A percentile compares a stretch with the other conserved stretches of the same genome.
Evolutionary conservation across 2,888 invertebrate species (phyloP).

Genomic region (Pediacus dermestoides): DNA sequence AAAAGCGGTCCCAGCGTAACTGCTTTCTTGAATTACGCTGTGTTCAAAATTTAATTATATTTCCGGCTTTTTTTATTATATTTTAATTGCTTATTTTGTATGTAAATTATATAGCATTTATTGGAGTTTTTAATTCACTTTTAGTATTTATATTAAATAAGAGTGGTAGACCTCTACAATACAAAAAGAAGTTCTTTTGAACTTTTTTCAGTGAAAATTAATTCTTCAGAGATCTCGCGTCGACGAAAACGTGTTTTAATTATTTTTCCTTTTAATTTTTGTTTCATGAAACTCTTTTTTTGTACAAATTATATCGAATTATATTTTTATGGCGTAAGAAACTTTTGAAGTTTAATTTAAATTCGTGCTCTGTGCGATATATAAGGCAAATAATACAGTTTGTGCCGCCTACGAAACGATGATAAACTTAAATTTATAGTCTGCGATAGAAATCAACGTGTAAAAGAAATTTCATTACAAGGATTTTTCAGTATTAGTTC

Average conservation of each 20-base stretch:
- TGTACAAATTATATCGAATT: no score
- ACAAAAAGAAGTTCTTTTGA: neutral
- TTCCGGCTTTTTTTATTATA: neutral
- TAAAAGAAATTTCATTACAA: slow-evolving; percentile 27
- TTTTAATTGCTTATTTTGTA: slow-evolving; percentile 1
- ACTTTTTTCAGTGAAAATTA: neutral
- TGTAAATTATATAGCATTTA: neutral
- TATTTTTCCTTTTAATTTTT: no score
- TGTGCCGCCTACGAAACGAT: no score
- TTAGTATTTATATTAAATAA: neutral
- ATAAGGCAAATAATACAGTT: no score
- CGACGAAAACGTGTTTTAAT: no score
- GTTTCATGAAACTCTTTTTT: no score
- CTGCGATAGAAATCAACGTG: slow-evolving; percentile 20
- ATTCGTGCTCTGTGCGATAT: no score
- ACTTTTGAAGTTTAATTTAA: no score
- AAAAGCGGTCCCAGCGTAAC: slow-evolving; percentile 1
- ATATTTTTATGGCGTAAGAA: no score
- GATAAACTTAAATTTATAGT: slow-evolving; percentile 21
- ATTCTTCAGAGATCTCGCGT: no score
- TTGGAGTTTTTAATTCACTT: slow-evolving; percentile 1
- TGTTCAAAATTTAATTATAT: neutral
- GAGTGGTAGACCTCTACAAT: neutral
- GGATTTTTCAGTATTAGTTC: slow-evolving; percentile 28
- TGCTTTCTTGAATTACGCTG: slow-evolving; percentile 3